Evolutionary conservation across 2,797 vertebrate genomes (phyloP), one percentile per base, ranked within the genome.

Genomic region (Amazona ochrocephala): DNA sequence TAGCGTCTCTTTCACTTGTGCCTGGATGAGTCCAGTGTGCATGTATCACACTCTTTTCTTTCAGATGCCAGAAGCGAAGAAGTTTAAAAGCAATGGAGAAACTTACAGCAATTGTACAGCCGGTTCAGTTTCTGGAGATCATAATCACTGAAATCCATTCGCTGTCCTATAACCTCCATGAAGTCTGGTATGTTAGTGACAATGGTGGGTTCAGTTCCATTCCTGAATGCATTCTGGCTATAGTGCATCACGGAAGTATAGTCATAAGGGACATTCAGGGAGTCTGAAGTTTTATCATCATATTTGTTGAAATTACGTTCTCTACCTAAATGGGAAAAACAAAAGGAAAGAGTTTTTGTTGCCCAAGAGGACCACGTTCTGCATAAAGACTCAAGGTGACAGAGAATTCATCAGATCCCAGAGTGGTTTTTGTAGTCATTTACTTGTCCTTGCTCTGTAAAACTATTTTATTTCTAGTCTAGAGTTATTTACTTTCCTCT

Each of bases 221-320:
- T 99, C 17, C 78, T 81, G 92, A 99, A 99, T 9, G 99, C 98
- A 1, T 80, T 98, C 97, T 99, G 98, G 73, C 99, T 98, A 65
- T 99, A 99, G 97, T 99, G 99, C 99, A 99, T 99, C 96, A 99
- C 98, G 42, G 99, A 99, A 18, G 96, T 98, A 47, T 99, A 99
- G 95, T 99, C 99, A 15, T 99, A 99, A 17, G 99, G 98, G 4
- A 99, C 98, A 3, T 99, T 99, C 96, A 99, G 90, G 15, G 97
- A 97, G 88, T 98, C 98, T 79, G 98, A 98, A 16, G 19, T 95
- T 71, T 90, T 97, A 92, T 99, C 99, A n/a, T 98, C 6, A 5
- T 99, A 98, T 90, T 95, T 98, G 60, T 98, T 97, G 70, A 99
- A 99, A 96, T 99, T 99, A 95, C 98, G 86, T 11, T 98, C 97